Evolutionary conservation across 2,888 invertebrate species (phyloP), one percentile per base, ranked within the genome.

Genomic region (Molorchus minor): DNA sequence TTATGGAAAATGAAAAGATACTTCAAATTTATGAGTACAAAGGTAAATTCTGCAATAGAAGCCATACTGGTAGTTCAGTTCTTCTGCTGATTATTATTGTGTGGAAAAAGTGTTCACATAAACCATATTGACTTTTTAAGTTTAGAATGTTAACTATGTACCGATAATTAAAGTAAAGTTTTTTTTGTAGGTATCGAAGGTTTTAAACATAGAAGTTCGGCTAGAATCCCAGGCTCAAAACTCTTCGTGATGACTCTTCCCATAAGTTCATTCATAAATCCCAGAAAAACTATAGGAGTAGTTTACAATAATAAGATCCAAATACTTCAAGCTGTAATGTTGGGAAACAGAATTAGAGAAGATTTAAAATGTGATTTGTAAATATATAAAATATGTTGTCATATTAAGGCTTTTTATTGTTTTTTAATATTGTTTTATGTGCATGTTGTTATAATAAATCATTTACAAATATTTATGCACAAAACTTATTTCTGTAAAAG

Each of bases 21-120:
- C 60, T 84, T n/a, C 77, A 79, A 64, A 71, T 83, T 47, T 83
- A 82, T 53, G 82, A 84, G 67, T 84, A 84, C 60, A 80, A 78
- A 77, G 83, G 83, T 81, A 72, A 64, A n/a, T n/a, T n/a, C n/a
- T n/a, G n/a, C n/a, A n/a, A n/a, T n/a, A n/a, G n/a, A n/a, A n/a
- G n/a, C n/a, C n/a, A n/a, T n/a, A n/a, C n/a, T n/a, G n/a, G n/a
- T n/a, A n/a, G n/a, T n/a, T n/a, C n/a, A n/a, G n/a, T n/a, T n/a
- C n/a, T n/a, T n/a, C n/a, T n/a, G n/a, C n/a, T n/a, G n/a, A n/a
- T n/a, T n/a, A n/a, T n/a, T n/a, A n/a, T n/a, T n/a, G n/a, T n/a
- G n/a, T n/a, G n/a, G n/a, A n/a, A n/a, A n/a, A n/a, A n/a, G n/a
- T n/a, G n/a, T n/a, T n/a, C n/a, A n/a, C n/a, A n/a, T n/a, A n/a